Evolutionary conservation across 2,113 vertebrate genomes (phyloP), one percentile per base, ranked within the genome.

Genomic region (Chlorodrepanis virens): DNA sequence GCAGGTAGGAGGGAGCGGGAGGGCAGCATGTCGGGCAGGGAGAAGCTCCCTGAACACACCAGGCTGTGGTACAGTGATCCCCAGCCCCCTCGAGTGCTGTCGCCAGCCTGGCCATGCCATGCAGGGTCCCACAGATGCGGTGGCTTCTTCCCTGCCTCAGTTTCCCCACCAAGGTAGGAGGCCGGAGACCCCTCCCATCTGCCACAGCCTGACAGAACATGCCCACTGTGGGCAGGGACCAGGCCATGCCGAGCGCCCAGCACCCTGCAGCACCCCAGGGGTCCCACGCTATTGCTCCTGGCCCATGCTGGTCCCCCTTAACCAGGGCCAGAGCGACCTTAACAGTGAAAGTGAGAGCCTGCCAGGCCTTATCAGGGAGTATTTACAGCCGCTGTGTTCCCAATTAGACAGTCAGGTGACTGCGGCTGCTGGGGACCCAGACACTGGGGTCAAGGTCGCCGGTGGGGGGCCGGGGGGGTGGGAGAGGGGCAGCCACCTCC

Each of bases 381-480:
- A 95, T 97, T 97, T 97, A 97, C 97, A 94, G 97, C 97, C 96
- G 67, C 94, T 88, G 96, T 96, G 97, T 96, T 96, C 96, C 96
- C 97, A 96, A 96, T 96, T 96, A 96, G 91, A 90, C 91, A 82
- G 96, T 97, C 98, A 97, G 96, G 97, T 97, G 97, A 97, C 97
- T 90, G 54, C 44, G 69, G 96, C 97, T 89, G 96, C 93, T 93
- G 71, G 92, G 84, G 97, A 97, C 97, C 97, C 97, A 97, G 97
- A 97, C 96, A 42, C 71, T 11, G 42, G 85, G 96, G 95, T 96
- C 96, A 96, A 96, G 96, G 96, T 95, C 82, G 17, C 31, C 0
- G 5, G 20, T 83, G 47, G 39, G 33, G n/a, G 70, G 35, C 10
- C 5, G 16, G 64, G 64, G 64, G 53, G 87, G 60, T 44, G 45